phyloP scores from a whole-genome alignment of 92 coral and sea anemone species.

The Pocillopora meandrina region DNA sequence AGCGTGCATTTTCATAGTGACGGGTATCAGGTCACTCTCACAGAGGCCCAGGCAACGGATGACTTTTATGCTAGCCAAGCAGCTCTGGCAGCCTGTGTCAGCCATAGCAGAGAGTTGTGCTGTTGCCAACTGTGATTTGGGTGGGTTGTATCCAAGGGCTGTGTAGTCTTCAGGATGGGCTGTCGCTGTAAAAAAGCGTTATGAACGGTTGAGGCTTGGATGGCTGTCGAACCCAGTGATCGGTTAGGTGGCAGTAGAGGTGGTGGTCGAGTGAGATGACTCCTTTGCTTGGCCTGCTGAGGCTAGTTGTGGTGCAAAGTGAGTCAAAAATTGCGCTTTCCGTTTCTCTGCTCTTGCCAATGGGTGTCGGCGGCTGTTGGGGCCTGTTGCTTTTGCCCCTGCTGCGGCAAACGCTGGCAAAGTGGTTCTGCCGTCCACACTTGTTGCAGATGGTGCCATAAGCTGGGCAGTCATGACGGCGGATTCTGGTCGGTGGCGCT shows the following conservation, averaged over 20 bases:
- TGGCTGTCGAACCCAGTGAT: slow-evolving; percentile 43
- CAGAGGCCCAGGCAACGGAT: slow-evolving; percentile 51
- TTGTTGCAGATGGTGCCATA: slow-evolving; percentile 51
- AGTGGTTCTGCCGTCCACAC: slow-evolving; percentile 52
- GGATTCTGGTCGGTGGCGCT: slow-evolving; percentile 44
- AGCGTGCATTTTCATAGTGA: slow-evolving; percentile 65
- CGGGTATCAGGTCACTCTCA: slow-evolving; percentile 62
- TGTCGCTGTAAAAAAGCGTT: not conserved
- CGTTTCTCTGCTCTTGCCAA: not conserved
- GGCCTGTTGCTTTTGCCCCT: slow-evolving; percentile 18
- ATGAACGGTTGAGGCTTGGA: slow-evolving; percentile 40
- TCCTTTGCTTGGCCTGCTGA: not conserved
- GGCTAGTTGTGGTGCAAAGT: slow-evolving; percentile 11
- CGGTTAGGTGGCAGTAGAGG: slow-evolving; percentile 6
- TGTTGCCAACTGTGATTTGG: slow-evolving; percentile 36
- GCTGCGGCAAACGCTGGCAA: slow-evolving; percentile 55
- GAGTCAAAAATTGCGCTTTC: slow-evolving; percentile 19
- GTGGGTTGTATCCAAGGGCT: slow-evolving; percentile 52
- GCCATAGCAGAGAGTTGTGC: slow-evolving; percentile 66
- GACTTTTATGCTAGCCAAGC: slow-evolving; percentile 63
- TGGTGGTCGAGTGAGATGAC: slow-evolving; percentile 43
- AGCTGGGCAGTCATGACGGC: slow-evolving; percentile 61
- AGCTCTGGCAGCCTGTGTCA: slow-evolving; percentile 74
- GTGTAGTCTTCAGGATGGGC: slow-evolving; percentile 52
- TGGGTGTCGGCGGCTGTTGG: not conserved